Conservation (phyloP, 2,113 vertebrate genomes). For the Pluvianellus socialis region DNA sequence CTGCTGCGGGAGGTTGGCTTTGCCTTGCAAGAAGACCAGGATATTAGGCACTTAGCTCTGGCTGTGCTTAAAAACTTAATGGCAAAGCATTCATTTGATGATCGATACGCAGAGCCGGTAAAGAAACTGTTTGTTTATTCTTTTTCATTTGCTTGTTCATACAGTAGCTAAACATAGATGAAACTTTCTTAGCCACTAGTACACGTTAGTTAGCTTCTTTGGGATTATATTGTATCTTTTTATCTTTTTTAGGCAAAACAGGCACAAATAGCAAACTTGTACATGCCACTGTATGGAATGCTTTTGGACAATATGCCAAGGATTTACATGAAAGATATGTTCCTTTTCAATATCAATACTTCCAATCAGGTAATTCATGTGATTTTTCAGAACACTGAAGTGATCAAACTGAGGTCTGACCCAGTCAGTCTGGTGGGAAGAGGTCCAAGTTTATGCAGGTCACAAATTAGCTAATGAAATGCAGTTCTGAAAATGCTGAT, state of each 20-base stretch:
- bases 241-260: conserved; percentile 85
- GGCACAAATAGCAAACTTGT: conserved; percentile 91
- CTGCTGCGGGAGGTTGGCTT: conserved; percentile 93
- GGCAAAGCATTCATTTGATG: conserved; percentile 96
- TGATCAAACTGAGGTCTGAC: not conserved
- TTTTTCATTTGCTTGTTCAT: not conserved
- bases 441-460: not conserved
- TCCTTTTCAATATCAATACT: conserved; percentile 89
- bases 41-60: conserved; percentile 91
- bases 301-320: conserved; percentile 98
- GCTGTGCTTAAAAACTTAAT: conserved; percentile 93
- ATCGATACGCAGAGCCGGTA: conserved; percentile 90
- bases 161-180: not conserved
- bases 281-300: conserved; percentile 95
- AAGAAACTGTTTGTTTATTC: not conserved
- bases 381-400: not conserved
- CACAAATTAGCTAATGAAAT: not conserved
- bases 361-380: conserved; percentile 86
- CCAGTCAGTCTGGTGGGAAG: not conserved
- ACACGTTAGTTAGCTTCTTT: not conserved
- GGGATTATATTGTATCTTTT: not conserved
- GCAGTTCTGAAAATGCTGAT: not conserved
- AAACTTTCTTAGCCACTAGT: not conserved
- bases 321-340: conserved; percentile 94
- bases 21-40: conserved; percentile 95